A percentile compares a stretch with the other conserved stretches of the same genome.
phyloP scores from a whole-genome alignment of 2,113 vertebrate genomes.

The Carassius auratus region DNA sequence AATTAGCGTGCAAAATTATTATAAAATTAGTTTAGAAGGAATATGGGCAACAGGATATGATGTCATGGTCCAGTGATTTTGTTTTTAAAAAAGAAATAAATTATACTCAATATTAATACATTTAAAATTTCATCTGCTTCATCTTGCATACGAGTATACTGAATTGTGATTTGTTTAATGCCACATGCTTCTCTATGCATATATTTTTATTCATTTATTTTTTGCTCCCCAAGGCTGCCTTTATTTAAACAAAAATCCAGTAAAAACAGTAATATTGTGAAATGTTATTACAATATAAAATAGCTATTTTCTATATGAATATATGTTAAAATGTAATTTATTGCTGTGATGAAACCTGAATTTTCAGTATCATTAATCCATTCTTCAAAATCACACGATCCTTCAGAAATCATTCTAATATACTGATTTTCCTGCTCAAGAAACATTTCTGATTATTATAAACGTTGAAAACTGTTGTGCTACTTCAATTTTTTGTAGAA shows the following conservation, averaged over 20 bases:
- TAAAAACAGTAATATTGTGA: background rate
- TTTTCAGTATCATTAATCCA: background rate
- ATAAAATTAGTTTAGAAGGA: background rate
- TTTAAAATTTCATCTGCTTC: background rate
- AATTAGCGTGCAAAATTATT: conserved; percentile 1
- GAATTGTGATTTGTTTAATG: background rate
- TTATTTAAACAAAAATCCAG: background rate
- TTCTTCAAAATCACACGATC: background rate
- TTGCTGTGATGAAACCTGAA: background rate
- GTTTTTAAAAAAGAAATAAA: background rate
- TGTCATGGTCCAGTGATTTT: background rate
- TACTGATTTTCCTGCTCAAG: no score
- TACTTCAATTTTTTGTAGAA: no score
- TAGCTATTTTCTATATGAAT: background rate
- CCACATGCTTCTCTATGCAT: background rate
- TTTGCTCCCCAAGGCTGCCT: background rate
- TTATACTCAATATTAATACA: background rate
- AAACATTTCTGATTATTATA: no score
- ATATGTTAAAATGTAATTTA: background rate
- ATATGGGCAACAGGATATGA: conserved; percentile 3
- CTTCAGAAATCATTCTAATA: background rate
- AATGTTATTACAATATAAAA: background rate
- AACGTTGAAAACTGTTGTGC: no score
- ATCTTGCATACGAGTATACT: background rate
- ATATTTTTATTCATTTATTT: no score